Evolutionary conservation across 2,113 vertebrate species (phyloP), one percentile per base, ranked within the genome.

Genomic region (Psettodes erumei): DNA sequence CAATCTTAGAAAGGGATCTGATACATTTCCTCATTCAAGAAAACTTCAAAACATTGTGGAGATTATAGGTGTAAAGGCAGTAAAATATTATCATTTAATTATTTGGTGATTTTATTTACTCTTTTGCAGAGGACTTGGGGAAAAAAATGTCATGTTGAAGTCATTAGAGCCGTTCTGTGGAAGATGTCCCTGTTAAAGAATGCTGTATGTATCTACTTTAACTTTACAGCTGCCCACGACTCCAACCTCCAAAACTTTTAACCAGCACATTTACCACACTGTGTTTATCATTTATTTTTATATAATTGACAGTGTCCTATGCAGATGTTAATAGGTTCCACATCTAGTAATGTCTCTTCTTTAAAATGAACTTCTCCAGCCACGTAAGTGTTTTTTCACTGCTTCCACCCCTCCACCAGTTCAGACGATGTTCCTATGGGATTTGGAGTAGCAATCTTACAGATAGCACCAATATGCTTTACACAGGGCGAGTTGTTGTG

Each of bases 401-500:
- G 42, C n/a, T 25, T n/a, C 21, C 13, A 50, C 40, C 69, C 6
- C 68, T 69, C 51, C 8, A 27, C 61, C 60, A 67, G 35, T 74
- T 64, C 59, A 64, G 10, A 64, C 43, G 55, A 59, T 33, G 75
- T 61, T 77, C 75, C 58, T n/a, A 6, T 47, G 45, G 75, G 79
- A 86, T 74, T 76, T 66, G 27, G 50, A 78, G 79, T 65, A 77
- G 56, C 61, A 72, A 25, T 35, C 42, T 56, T 71, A 18, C 33
- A 72, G 48, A 68, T 66, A 85, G 42, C 65, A 66, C 47, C 10
- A 28, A 43, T 13, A 48, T n/a, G n/a, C n/a, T n/a, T n/a, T 32
- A 42, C n/a, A 48, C 16, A 32, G 21, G 54, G 30, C 16, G 9
- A 73, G 55, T 48, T 60, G 42, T 37, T 43, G 40, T 62, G 50